Evolutionary conservation across 64 coral and sea anemone species (phyloP).

Genomic region (Montipora efflorescens): DNA sequence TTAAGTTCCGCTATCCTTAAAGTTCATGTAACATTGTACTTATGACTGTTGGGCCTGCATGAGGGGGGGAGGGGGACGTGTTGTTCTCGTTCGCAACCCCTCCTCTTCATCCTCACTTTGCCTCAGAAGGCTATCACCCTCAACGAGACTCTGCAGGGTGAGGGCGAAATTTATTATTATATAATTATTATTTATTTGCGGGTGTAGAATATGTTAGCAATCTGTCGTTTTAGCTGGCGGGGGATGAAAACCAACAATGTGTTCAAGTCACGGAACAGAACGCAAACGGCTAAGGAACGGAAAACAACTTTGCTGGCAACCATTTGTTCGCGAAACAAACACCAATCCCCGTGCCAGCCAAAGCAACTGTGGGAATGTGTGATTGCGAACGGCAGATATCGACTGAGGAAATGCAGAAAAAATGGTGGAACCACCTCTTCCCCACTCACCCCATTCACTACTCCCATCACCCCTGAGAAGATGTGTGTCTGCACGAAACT

Average conservation of each 20-base stretch:
- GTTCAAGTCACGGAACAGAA: slow-evolving; percentile 16
- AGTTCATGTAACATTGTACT: too few relatives aligned
- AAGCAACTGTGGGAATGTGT: slow-evolving; percentile 83
- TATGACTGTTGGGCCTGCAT: too few relatives aligned
- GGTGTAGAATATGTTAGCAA: slow-evolving; percentile 40
- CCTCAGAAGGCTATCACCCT: too few relatives aligned
- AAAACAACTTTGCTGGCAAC: slow-evolving; percentile 29
- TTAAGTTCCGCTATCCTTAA: too few relatives aligned
- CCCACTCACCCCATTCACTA: neutral
- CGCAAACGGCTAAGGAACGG: neutral
- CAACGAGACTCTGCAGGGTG: neutral
- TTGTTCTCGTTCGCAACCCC: too few relatives aligned
- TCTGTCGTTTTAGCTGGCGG: slow-evolving; percentile 47
- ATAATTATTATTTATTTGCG: neutral
- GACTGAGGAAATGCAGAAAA: slow-evolving; percentile 88
- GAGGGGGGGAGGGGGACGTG: too few relatives aligned
- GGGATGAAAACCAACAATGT: slow-evolving; percentile 30
- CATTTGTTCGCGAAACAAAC: slow-evolving; percentile 37
- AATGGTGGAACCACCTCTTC: neutral
- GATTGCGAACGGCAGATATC: slow-evolving; percentile 35
- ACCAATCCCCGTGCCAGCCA: slow-evolving; percentile 56
- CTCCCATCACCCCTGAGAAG: slow-evolving; percentile 2
- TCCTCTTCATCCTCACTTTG: too few relatives aligned
- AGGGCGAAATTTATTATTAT: too few relatives aligned
- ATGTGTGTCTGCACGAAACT: slow-evolving; percentile 85